These are phyloP conservation scores for Acrocephalus scirpaceus DNA, from an alignment of 2,797 vertebrate genomes.

Conservation along the genomic window DNA sequence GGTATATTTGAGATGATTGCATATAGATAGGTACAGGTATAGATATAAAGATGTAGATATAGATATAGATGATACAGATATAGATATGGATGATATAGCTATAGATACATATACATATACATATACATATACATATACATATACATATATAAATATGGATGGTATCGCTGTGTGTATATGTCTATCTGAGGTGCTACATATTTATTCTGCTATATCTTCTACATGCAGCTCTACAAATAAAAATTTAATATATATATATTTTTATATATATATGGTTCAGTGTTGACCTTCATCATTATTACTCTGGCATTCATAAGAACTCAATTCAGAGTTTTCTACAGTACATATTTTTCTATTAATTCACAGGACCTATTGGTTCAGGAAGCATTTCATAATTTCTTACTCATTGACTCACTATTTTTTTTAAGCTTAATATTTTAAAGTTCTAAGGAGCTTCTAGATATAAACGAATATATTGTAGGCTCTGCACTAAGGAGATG, in stretches of 20 bases:
- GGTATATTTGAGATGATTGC: neutral
- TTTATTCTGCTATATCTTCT: neutral
- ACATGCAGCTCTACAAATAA: neutral
- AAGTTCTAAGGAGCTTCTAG: neutral
- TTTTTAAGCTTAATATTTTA: constrained; percentile 10
- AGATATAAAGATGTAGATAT: too few relatives aligned
- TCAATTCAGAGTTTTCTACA: neutral
- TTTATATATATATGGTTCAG: neutral
- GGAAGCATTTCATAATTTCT: neutral
- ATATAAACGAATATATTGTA: neutral
- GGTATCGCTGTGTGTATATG: neutral
- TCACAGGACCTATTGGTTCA: neutral
- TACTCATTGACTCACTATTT: neutral
- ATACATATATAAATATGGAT: neutral
- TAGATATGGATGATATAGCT: too few relatives aligned
- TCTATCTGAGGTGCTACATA: neutral
- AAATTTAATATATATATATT: neutral
- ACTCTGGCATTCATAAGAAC: neutral
- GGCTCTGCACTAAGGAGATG: neutral
- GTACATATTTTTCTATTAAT: neutral
- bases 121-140: neutral
- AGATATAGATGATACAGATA: neutral
- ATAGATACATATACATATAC: neutral
- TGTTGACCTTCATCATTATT: neutral
- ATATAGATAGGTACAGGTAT: neutral